Evolutionary conservation across 2,888 invertebrate genomes (phyloP), one percentile per base, ranked within the genome.

Genomic region (Zaprionus bogoriensis): DNA sequence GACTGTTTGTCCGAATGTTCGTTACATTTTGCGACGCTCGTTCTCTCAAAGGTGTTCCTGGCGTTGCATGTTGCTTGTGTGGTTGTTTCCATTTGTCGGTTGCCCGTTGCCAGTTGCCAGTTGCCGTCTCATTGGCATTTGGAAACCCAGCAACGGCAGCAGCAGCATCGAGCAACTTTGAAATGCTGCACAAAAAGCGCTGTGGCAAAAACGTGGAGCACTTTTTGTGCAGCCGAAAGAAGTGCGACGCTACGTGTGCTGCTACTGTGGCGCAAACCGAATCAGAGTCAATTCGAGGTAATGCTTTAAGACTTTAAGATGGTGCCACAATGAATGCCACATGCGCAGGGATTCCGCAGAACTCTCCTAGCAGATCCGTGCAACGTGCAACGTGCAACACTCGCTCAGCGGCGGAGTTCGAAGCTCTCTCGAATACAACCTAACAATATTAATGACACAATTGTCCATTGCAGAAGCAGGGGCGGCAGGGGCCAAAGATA

Each of bases 111-210:
- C 54, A 51, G 62, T 57, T 50, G 50, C 39, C 70, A 59, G 65
- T 65, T 71, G 59, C 23, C 20, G 32, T 61, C 39, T 51, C 51
- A 41, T 61, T 75, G 73, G 80, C 78, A 71, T 80, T 83, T 83
- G 65, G 81, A 83, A 80, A 77, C 84, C 87, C 63, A 60, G 67
- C 84, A 86, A 80, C 53, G 63, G 48, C 58, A 41, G 32, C 17
- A 22, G n/a, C 12, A 19, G 27, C 55, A 12, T 25, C 39, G 60
- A 62, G 46, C 57, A 61, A 60, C 67, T 57, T 58, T 60, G 48
- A 46, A 62, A 57, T 57, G 47, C 38, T 28, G 52, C 54, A 62
- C 38, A 69, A 74, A 74, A 74, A 74, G 48, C 52, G 55, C 44
- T 47, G 62, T 41, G 45, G 53, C 59, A 64, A 74, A 71, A 74